Evolutionary conservation across 2,113 vertebrate species (phyloP).

Genomic region (Onychostruthus taczanowskii): DNA sequence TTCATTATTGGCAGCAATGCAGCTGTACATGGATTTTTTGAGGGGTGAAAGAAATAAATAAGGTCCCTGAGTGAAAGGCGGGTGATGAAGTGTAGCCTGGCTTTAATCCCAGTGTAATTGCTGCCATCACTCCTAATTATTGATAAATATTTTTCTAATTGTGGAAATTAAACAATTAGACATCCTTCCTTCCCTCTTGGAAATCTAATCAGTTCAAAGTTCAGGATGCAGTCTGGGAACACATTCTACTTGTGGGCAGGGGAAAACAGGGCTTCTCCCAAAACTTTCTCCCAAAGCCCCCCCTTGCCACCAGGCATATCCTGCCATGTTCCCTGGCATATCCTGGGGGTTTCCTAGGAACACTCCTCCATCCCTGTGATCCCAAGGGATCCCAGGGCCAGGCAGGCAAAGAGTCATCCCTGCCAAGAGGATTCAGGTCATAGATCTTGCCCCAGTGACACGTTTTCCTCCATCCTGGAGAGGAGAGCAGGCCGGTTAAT

Average conservation of each 20-base stretch:
- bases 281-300: not conserved
- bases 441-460: not conserved
- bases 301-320: too few species aligned
- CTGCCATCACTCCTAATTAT: constrained; percentile 45
- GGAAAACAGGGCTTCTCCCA: not conserved
- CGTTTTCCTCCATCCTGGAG: not conserved
- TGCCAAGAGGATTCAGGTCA: fast-evolving
- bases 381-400: not conserved
- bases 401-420: not conserved
- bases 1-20: not conserved
- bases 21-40: not conserved
- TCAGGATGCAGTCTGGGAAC: not conserved
- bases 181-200: constrained; percentile 51
- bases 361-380: fast-evolving
- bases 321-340: too few species aligned
- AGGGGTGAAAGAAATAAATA: not conserved
- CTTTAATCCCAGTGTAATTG: constrained; percentile 22
- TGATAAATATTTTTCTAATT: constrained; percentile 48
- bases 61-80: not conserved
- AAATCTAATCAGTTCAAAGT: constrained; percentile 11
- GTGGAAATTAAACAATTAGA: constrained; percentile 55
- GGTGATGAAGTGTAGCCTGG: constrained; percentile 34
- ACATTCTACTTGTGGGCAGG: fast-evolving
- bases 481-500: not conserved
- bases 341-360: not conserved